These are phyloP conservation scores for Cephalopterus ornatus DNA, from an alignment of 2,113 vertebrate species.

Conservation along the genomic window DNA sequence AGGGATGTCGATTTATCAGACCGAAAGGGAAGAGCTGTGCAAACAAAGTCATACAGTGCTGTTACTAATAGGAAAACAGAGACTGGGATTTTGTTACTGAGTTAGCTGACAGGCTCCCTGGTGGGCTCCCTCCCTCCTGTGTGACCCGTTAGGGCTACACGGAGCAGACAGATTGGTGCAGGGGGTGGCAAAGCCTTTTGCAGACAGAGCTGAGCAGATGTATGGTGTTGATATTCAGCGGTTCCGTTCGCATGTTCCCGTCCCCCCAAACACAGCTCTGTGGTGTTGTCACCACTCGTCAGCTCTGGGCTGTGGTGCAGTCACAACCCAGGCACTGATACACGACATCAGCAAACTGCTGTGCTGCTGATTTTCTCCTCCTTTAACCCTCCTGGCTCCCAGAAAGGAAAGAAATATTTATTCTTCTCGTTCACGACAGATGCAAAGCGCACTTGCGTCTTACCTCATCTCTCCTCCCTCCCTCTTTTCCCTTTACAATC, in stretches of 20 bases:
- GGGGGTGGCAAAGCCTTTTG: background rate
- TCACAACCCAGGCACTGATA: background rate
- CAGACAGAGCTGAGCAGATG: background rate
- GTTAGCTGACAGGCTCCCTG: background rate
- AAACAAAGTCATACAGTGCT: background rate
- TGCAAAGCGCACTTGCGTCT: background rate
- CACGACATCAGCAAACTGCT: background rate
- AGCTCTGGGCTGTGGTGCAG: background rate
- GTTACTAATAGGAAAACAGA: background rate
- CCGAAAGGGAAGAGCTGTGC: background rate
- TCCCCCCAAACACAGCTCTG: background rate
- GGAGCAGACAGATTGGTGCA: background rate
- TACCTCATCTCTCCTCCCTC: background rate
- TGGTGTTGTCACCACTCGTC: background rate
- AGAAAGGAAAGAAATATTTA: background rate
- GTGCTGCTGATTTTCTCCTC: background rate
- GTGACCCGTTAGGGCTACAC: background rate
- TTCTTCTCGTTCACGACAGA: background rate
- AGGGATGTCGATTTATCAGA: background rate
- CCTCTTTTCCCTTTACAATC: background rate
- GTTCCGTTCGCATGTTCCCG: background rate
- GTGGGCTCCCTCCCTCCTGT: background rate
- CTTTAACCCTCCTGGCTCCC: background rate
- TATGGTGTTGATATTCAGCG: background rate
- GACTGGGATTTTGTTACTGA: background rate